These are phyloP conservation scores for Drosophila erecta DNA, from an alignment of 1,140 invertebrate species.

Conservation along the genomic window DNA sequence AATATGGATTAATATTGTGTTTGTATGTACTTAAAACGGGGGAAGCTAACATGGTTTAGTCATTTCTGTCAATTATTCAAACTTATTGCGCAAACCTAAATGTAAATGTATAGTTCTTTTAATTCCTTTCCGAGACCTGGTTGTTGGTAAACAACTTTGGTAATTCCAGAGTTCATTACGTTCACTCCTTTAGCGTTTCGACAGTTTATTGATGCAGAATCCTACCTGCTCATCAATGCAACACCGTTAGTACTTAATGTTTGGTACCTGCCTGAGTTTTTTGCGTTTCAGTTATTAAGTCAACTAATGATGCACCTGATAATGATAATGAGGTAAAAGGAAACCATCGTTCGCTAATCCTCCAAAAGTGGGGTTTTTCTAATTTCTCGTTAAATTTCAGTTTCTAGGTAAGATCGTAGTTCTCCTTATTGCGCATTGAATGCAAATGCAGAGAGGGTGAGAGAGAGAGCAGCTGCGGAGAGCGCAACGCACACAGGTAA, in stretches of 20 bases:
- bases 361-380: constrained; percentile 13
- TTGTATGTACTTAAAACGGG: no score
- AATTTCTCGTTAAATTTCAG: not conserved
- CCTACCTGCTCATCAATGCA: constrained; percentile 15
- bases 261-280: constrained; percentile 1
- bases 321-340: constrained; percentile 18
- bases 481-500: constrained; percentile 27
- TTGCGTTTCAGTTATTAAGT: constrained; percentile 26
- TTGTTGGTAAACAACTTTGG: not conserved
- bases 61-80: no score
- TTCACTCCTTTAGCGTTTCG: constrained; percentile 16
- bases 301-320: constrained; percentile 38
- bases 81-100: no score
- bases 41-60: no score
- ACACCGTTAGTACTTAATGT: no score
- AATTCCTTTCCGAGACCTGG: no score
- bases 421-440: constrained; percentile 35
- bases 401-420: constrained; percentile 1
- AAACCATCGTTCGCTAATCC: constrained; percentile 21
- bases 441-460: not conserved
- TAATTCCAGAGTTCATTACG: no score
- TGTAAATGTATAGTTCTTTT: no score
- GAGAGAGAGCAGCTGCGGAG: constrained; percentile 3
- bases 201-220: constrained; percentile 30
- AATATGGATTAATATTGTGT: no score